Percentiles rank a stretch among this genome's conserved stretches.
Conservation (phyloP, 2,113 vertebrate genomes). For the Labrus mixtus region DNA sequence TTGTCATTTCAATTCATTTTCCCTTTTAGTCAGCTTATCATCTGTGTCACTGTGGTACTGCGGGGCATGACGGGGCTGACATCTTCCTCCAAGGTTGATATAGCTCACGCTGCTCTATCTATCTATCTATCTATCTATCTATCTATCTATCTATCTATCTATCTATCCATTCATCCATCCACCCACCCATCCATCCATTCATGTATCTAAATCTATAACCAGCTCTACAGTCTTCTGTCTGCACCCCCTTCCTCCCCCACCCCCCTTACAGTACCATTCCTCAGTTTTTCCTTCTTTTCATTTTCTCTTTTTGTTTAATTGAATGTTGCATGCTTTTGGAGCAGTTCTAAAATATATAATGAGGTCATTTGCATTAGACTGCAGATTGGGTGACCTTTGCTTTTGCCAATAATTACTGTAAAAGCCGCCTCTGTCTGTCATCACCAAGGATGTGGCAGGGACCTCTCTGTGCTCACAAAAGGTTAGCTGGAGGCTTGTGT, state of each 20-base stretch:
- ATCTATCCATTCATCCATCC: conserved; percentile 19
- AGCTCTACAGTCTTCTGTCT: background rate
- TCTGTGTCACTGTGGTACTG: conserved; percentile 5
- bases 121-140: conserved; percentile 2
- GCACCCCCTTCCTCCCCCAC: background rate
- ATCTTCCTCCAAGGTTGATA: conserved; percentile 28
- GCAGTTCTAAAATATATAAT: conserved; percentile 85
- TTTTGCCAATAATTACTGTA: conserved; percentile 91
- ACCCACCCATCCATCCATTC: too few species aligned
- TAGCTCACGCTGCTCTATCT: conserved; percentile 2
- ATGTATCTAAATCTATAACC: too few species aligned
- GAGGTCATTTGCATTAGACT: conserved; percentile 89
- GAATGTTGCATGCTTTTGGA: conserved; percentile 86
- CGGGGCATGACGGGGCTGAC: conserved; percentile 7
- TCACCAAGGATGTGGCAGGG: conserved; percentile 75
- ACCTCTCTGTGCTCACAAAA: conserved; percentile 82
- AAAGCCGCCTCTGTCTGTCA: conserved; percentile 81
- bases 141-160: conserved; percentile 5
- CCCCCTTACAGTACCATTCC: too few species aligned
- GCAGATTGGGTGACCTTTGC: conserved; percentile 89
- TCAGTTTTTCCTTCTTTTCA: conserved; percentile 6
- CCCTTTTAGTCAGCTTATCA: conserved; percentile 17
- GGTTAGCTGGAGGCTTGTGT: conserved; percentile 83
- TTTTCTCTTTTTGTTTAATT: conserved; percentile 73
- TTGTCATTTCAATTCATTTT: conserved; percentile 29